Percentiles rank a stretch among this genome's conserved stretches.
phyloP scores from a whole-genome alignment of 2,888 invertebrate species.

The Orchesellides sinensis region DNA sequence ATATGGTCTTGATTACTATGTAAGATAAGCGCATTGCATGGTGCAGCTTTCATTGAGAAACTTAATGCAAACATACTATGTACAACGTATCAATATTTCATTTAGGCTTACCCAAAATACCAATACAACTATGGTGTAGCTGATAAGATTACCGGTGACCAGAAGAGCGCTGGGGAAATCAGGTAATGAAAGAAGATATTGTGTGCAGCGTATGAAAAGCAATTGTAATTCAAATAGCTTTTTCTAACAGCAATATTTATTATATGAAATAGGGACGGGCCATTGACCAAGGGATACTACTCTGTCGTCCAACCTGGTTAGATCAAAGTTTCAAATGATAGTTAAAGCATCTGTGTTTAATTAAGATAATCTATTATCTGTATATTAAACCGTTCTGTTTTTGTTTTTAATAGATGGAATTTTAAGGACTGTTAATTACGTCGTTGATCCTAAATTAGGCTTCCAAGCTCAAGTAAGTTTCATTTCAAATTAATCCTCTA shows the following conservation, averaged over 20 bases:
- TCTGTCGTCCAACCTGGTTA: conserved; percentile 44
- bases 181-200: conserved; percentile 6
- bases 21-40: background rate
- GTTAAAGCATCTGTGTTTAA: background rate
- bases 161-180: conserved; percentile 53
- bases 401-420: conserved; percentile 36
- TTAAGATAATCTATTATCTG: no score
- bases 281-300: conserved; percentile 61
- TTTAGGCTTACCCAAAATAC: conserved; percentile 51
- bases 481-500: conserved; percentile 23
- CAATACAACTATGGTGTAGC: conserved; percentile 52
- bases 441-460: conserved; percentile 40
- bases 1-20: conserved; percentile 33
- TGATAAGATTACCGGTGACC: conserved; percentile 57
- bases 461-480: conserved; percentile 62
- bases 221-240: background rate
- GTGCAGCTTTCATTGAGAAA: background rate
- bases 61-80: background rate
- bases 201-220: no score
- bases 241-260: background rate
- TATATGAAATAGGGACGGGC: conserved; percentile 36
- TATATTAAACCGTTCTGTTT: no score
- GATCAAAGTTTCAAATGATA: background rate
- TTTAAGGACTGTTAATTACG: conserved; percentile 47
- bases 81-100: background rate